A percentile compares a stretch with the other conserved stretches of the same genome.
phyloP scores from a whole-genome alignment of 2,888 invertebrate species.

The Bombylius major region DNA sequence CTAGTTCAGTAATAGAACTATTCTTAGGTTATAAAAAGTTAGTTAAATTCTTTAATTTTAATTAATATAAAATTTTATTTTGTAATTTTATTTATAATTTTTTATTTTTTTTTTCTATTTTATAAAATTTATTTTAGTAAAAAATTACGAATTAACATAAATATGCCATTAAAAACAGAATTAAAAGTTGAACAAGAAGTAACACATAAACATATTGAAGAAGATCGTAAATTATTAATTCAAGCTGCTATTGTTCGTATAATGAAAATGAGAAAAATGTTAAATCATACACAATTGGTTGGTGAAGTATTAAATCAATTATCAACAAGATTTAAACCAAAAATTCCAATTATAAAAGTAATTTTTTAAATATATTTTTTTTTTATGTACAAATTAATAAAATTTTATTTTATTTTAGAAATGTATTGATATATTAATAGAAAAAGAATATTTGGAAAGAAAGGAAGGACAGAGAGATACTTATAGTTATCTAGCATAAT shows the following conservation, averaged over 20 bases:
- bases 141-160: slow-evolving; percentile 95
- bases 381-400: too few relatives aligned
- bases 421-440: slow-evolving; percentile 98
- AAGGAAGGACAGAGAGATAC: slow-evolving; percentile 97
- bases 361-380: too few relatives aligned
- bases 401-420: slow-evolving; percentile 41
- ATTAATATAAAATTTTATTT: too few relatives aligned
- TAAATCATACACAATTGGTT: slow-evolving; percentile 88
- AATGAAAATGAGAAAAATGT: slow-evolving; percentile 96
- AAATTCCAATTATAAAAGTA: slow-evolving; percentile 89
- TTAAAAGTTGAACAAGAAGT: slow-evolving; percentile 92
- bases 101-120: too few relatives aligned
- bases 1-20: slow-evolving; percentile 60
- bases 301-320: slow-evolving; percentile 95
- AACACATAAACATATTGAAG: slow-evolving; percentile 97
- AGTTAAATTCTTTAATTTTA: too few relatives aligned
- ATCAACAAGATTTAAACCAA: slow-evolving; percentile 89
- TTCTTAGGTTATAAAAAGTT: slow-evolving; percentile 66
- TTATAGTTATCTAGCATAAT: slow-evolving; percentile 85
- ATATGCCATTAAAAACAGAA: slow-evolving; percentile 95
- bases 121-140: slow-evolving; percentile 39
- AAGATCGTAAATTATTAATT: slow-evolving; percentile 94
- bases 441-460: slow-evolving; percentile 96
- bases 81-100: too few relatives aligned
- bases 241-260: slow-evolving; percentile 85